Evolutionary conservation across 1,140 invertebrate genomes (phyloP).

Genomic region (Zaprionus nigranus): DNA sequence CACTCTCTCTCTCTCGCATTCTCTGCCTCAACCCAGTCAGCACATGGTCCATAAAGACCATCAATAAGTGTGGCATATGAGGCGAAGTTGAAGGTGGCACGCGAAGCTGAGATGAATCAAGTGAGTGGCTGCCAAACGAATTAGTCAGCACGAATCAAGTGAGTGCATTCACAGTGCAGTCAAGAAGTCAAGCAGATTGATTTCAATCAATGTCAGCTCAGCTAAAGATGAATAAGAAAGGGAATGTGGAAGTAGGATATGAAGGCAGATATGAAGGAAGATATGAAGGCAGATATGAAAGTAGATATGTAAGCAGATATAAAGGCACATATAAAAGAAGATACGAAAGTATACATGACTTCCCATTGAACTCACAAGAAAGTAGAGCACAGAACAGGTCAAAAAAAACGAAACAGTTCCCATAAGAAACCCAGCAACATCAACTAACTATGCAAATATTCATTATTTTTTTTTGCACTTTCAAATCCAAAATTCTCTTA

Average conservation of each 20-base stretch:
- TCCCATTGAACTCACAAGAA: neutral
- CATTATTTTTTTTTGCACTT: neutral
- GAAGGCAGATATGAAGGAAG: no score
- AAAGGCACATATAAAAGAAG: no score
- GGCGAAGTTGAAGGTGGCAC: neutral
- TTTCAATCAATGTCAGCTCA: conserved; percentile 50
- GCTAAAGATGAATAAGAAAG: neutral
- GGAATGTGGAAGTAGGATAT: neutral
- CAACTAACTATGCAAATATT: neutral
- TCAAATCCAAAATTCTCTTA: neutral
- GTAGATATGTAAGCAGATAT: no score
- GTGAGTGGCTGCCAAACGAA: neutral
- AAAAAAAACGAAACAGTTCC: neutral
- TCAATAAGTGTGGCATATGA: conserved; percentile 57
- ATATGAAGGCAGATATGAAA: no score
- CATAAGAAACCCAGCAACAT: no score
- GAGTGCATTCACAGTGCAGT: conserved; percentile 27
- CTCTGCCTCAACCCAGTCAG: neutral
- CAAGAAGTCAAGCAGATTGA: conserved; percentile 32
- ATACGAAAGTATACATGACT: neutral
- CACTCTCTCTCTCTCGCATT: neutral
- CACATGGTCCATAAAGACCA: conserved; percentile 40
- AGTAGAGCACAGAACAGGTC: neutral
- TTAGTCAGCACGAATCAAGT: conserved; percentile 22
- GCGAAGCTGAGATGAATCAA: conserved; percentile 34